Conservation (phyloP, 2,888 invertebrate genomes). For the Agonopterix heracliana region DNA sequence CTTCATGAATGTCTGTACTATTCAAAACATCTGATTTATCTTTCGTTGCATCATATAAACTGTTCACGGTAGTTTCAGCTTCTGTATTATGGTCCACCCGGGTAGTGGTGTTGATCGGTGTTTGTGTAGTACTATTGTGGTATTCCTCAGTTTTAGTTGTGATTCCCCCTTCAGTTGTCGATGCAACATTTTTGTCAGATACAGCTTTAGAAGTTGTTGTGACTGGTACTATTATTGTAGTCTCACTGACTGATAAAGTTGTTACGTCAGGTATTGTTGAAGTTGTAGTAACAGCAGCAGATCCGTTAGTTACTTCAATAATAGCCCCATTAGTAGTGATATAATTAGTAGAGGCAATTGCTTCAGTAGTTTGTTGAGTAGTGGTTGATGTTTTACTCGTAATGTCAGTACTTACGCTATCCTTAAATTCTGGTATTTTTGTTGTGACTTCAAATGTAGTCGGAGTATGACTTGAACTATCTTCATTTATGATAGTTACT, state of each 20-base stretch:
- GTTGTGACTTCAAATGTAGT: conserved; percentile 48
- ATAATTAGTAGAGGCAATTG: neutral
- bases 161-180: neutral
- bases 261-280: too few species aligned
- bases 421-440: conserved; percentile 35
- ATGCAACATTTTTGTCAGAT: too few species aligned
- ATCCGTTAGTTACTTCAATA: too few species aligned
- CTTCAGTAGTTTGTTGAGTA: conserved; percentile 2
- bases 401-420: conserved; percentile 8
- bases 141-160: neutral
- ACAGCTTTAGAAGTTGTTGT: too few species aligned
- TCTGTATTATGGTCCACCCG: conserved; percentile 2
- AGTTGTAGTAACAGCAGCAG: too few species aligned
- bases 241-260: too few species aligned
- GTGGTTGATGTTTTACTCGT: conserved; percentile 1
- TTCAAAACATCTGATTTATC: conserved; percentile 1
- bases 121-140: conserved; percentile 3
- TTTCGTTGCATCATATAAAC: neutral
- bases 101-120: conserved; percentile 12
- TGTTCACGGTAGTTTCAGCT: neutral
- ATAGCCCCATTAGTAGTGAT: too few species aligned
- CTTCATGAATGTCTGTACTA: conserved; percentile 8
- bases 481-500: conserved; percentile 37
- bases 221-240: too few species aligned
- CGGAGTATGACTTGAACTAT: conserved; percentile 25